Conservation (phyloP, 1,140 invertebrate species). For the Scaptodrosophila lebanonensis region DNA sequence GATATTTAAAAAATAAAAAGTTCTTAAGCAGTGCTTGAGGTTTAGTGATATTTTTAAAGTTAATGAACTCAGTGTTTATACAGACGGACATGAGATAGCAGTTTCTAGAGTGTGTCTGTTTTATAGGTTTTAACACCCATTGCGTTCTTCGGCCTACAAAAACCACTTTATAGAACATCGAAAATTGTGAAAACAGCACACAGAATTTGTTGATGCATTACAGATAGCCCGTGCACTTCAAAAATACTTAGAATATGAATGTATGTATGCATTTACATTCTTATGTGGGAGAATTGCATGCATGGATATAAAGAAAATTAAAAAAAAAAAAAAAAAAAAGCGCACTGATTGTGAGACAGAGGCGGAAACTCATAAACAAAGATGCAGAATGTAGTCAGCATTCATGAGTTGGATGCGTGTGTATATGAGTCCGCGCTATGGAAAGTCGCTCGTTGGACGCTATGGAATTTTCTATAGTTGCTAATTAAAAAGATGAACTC, state of each 20-base stretch:
- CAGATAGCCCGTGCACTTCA: no score
- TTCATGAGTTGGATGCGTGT: slow-evolving; percentile 11
- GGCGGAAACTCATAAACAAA: slow-evolving; percentile 3
- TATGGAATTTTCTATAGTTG: slow-evolving; percentile 35
- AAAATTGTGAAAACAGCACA: slow-evolving; percentile 1
- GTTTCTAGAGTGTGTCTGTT: no score
- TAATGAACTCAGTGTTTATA: neutral
- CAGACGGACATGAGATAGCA: no score
- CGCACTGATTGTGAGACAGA: no score
- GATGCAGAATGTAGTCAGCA: neutral
- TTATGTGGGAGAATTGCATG: no score
- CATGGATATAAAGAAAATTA: slow-evolving; percentile 2
- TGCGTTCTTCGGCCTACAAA: neutral
- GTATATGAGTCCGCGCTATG: neutral
- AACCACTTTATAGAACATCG: neutral
- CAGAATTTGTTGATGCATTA: slow-evolving; percentile 1
- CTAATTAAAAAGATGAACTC: slow-evolving; percentile 55
- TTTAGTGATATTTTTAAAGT: no score
- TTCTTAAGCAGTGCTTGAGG: no score
- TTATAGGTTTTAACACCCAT: no score
- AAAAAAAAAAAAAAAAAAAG: slow-evolving; percentile 31
- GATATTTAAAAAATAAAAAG: no score
- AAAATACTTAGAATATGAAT: slow-evolving; percentile 18
- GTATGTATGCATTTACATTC: no score
- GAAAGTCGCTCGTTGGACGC: slow-evolving; percentile 12